These are phyloP conservation scores for Cerceris ruficornis DNA, from an alignment of 2,888 invertebrate genomes.

Conservation along the genomic window DNA sequence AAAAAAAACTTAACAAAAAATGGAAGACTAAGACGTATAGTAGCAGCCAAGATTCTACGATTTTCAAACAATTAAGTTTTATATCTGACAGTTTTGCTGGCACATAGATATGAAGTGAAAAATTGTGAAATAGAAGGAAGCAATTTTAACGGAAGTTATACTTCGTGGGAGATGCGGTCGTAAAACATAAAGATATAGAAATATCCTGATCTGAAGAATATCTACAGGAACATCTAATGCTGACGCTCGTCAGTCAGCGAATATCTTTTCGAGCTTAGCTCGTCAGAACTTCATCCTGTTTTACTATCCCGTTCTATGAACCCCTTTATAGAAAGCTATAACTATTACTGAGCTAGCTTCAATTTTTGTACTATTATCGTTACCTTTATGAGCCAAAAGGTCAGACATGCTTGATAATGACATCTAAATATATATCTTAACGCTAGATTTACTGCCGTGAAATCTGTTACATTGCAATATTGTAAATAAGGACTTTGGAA, in stretches of 20 bases:
- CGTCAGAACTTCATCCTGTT: not conserved
- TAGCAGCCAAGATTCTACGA: too few species aligned
- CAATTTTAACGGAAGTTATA: not conserved
- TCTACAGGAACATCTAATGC: not conserved
- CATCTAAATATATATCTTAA: too few species aligned
- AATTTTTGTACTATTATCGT: not conserved
- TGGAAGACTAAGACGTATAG: too few species aligned
- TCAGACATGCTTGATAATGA: too few species aligned
- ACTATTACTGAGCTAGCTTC: not conserved
- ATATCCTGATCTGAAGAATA: not conserved
- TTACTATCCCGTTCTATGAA: constrained; percentile 1
- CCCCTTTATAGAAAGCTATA: constrained; percentile 4
- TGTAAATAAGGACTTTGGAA: too few species aligned
- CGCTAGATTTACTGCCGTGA: too few species aligned
- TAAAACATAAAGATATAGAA: not conserved
- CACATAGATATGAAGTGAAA: too few species aligned
- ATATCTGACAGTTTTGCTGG: too few species aligned
- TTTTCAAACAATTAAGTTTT: too few species aligned
- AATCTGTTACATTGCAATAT: too few species aligned
- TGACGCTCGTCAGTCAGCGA: not conserved
- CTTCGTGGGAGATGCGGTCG: not conserved
- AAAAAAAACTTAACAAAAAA: too few species aligned
- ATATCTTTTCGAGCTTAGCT: not conserved
- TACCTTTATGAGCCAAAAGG: too few species aligned
- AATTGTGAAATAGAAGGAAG: not conserved